Conservation (phyloP, 1,140 invertebrate genomes). For the Hirudo medicinalis region DNA sequence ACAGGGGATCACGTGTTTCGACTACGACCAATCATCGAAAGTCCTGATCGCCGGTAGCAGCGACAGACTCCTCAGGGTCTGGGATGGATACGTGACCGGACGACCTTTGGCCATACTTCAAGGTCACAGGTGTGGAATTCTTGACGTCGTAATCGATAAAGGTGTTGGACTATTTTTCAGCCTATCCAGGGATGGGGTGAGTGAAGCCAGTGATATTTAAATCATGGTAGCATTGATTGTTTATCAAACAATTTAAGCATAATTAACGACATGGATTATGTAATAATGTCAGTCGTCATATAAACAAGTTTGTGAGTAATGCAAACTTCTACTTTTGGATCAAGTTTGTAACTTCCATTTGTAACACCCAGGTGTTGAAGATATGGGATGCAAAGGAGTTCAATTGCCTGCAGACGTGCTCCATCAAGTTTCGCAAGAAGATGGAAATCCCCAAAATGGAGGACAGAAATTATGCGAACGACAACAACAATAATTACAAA, state of each 20-base stretch:
- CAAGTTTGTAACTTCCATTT: neutral
- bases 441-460: too few species aligned
- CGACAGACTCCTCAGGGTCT: constrained; percentile 56
- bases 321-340: too few species aligned
- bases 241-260: too few species aligned
- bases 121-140: constrained; percentile 57
- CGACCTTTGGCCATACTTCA: constrained; percentile 49
- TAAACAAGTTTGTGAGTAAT: too few species aligned
- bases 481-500: too few species aligned
- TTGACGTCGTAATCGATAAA: constrained; percentile 49
- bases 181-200: constrained; percentile 38
- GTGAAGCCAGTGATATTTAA: too few species aligned
- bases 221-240: too few species aligned
- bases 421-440: constrained; percentile 34
- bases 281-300: too few species aligned
- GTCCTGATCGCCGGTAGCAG: constrained; percentile 50
- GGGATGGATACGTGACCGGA: constrained; percentile 58
- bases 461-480: too few species aligned
- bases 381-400: constrained; percentile 41
- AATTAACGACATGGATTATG: too few species aligned
- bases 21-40: constrained; percentile 37
- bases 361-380: constrained; percentile 37
- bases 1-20: constrained; percentile 38
- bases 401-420: constrained; percentile 37
- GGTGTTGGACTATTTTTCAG: constrained; percentile 35